These are phyloP conservation scores for Beaufortia kweichowensis DNA, from an alignment of 2,113 vertebrate species.

Conservation along the genomic window DNA sequence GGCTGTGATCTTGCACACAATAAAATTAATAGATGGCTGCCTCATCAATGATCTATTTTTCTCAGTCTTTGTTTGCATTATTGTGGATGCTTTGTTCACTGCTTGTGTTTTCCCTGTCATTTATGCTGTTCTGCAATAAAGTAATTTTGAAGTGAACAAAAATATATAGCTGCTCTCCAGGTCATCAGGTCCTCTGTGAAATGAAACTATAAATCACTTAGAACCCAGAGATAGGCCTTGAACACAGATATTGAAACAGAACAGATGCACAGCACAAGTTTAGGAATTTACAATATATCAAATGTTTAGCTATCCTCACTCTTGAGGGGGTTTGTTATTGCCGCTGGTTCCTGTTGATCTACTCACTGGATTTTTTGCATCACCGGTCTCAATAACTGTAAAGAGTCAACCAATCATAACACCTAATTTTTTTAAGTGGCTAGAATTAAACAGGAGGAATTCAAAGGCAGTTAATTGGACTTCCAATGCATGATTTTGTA, in stretches of 20 bases:
- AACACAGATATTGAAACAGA: neutral
- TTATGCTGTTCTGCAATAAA: neutral
- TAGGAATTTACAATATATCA: neutral
- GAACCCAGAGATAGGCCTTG: neutral
- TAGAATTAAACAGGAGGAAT: too few species aligned
- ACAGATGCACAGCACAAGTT: neutral
- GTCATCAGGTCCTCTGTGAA: slow-evolving; percentile 21
- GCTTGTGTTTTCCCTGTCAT: too few species aligned
- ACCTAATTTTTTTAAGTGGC: too few species aligned
- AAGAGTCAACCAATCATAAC: slow-evolving; percentile 6
- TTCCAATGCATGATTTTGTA: too few species aligned
- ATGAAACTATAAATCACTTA: slow-evolving; percentile 1
- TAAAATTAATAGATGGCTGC: too few species aligned
- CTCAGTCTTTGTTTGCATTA: too few species aligned
- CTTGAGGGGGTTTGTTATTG: neutral
- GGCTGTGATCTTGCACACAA: too few species aligned
- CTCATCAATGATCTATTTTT: too few species aligned
- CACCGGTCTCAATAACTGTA: neutral
- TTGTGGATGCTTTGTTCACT: too few species aligned
- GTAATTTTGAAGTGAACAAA: too few species aligned
- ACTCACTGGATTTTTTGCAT: neutral
- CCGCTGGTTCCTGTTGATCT: neutral
- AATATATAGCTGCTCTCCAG: neutral
- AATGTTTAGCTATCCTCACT: too few species aligned
- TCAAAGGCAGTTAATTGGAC: too few species aligned